phyloP scores from a whole-genome alignment of 2,888 invertebrate genomes.

The Acanthoscelides obtectus region DNA sequence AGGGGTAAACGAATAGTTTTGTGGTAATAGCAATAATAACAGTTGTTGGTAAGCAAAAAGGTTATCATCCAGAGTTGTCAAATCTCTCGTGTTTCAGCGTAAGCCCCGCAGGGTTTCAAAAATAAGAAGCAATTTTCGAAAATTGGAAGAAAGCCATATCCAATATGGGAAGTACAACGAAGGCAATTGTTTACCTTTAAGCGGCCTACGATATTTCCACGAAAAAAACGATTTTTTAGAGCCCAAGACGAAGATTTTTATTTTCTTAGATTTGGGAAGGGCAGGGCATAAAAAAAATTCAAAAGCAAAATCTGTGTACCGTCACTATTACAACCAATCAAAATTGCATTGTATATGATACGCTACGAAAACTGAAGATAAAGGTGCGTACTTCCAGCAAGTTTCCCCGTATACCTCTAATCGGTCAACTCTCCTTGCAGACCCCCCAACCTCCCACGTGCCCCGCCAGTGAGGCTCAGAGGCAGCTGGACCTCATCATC shows the following conservation, averaged over 20 bases:
- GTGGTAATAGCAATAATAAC: too few species aligned
- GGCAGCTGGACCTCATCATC: conserved; percentile 56
- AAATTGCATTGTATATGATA: not conserved
- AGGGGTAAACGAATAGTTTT: too few species aligned
- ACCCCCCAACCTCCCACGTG: conserved; percentile 37
- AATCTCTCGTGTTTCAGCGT: too few species aligned
- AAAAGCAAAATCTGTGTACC: not conserved
- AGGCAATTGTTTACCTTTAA: too few species aligned
- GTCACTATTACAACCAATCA: too few species aligned
- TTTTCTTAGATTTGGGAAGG: too few species aligned
- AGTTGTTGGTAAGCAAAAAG: too few species aligned
- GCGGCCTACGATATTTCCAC: too few species aligned
- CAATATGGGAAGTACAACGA: not conserved
- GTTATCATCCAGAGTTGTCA: too few species aligned
- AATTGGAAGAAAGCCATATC: not conserved
- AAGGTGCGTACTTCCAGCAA: not conserved
- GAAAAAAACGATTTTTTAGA: too few species aligned
- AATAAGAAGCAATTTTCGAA: not conserved
- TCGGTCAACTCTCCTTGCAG: conserved; percentile 29
- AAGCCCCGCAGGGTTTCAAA: not conserved
- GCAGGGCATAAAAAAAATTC: not conserved
- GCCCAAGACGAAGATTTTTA: too few species aligned
- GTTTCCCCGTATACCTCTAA: conserved; percentile 21
- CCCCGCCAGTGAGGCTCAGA: conserved; percentile 36
- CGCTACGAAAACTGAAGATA: not conserved